phyloP scores from a whole-genome alignment of 2,113 vertebrate species.

The Synodontis membranacea region DNA sequence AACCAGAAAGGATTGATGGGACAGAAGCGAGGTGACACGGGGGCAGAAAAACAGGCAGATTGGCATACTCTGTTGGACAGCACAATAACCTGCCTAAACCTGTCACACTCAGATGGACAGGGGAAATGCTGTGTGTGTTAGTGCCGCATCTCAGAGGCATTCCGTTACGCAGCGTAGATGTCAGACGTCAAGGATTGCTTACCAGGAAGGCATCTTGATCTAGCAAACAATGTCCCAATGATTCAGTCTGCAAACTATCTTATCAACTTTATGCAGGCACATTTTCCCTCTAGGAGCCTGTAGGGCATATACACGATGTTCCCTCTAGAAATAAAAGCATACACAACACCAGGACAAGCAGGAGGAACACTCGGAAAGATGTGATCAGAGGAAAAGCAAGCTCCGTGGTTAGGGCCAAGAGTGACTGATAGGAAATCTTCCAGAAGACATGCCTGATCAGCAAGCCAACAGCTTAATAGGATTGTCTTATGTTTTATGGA shows the following conservation, averaged over 20 bases:
- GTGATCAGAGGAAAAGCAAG: background rate
- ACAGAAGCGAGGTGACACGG: conserved; percentile 38
- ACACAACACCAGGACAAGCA: background rate
- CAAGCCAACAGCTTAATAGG: conserved; percentile 55
- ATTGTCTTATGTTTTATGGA: conserved; percentile 58
- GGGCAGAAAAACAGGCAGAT: conserved; percentile 29
- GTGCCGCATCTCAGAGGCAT: background rate
- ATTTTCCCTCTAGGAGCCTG: background rate
- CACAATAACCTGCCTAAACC: conserved; percentile 41
- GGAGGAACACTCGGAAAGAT: background rate
- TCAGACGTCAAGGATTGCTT: conserved; percentile 32
- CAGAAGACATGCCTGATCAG: conserved; percentile 60
- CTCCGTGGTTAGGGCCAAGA: conserved; percentile 29
- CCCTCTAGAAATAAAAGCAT: background rate
- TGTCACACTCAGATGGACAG: conserved; percentile 30
- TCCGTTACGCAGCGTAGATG: background rate
- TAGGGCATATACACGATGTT: background rate
- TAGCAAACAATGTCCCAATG: background rate
- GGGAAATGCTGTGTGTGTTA: conserved; percentile 3
- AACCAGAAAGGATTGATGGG: conserved; percentile 34
- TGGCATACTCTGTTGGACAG: conserved; percentile 28
- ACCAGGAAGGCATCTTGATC: background rate
- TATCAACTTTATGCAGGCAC: background rate
- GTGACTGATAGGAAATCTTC: conserved; percentile 38
- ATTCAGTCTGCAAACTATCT: background rate